These are phyloP conservation scores for Ardeotis arabs DNA, from an alignment of 2,113 vertebrate species.

Conservation along the genomic window DNA sequence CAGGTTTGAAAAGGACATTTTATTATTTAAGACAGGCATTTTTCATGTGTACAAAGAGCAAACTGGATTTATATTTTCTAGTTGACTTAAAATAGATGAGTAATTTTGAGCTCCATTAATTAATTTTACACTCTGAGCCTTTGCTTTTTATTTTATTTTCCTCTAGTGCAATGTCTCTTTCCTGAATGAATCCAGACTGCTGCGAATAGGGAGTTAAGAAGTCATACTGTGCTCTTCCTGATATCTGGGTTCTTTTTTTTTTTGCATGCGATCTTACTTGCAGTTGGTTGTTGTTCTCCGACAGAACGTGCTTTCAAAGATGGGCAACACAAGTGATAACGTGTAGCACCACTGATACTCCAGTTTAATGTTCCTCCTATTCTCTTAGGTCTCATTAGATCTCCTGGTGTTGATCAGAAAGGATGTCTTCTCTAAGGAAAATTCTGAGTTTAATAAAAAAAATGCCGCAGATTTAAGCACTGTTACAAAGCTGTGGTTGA, in stretches of 20 bases:
- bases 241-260: not conserved
- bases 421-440: not conserved
- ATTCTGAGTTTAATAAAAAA: not conserved
- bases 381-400: not conserved
- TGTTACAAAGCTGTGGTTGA: not conserved
- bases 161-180: not conserved
- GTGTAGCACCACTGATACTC: not conserved
- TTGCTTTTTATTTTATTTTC: not conserved
- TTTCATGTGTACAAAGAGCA: not conserved
- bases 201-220: not conserved
- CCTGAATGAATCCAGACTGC: not conserved
- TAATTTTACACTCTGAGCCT: not conserved
- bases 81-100: not conserved
- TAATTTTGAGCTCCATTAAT: not conserved
- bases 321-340: not conserved
- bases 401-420: not conserved
- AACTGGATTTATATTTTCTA: not conserved
- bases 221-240: not conserved
- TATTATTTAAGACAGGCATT: not conserved
- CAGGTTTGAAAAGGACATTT: not conserved
- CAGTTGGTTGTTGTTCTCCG: not conserved
- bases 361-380: not conserved
- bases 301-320: not conserved
- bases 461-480: not conserved
- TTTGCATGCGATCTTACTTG: not conserved